These are phyloP conservation scores for Forbesichthys agassizii DNA, from an alignment of 2,113 vertebrate species.

Conservation along the genomic window DNA sequence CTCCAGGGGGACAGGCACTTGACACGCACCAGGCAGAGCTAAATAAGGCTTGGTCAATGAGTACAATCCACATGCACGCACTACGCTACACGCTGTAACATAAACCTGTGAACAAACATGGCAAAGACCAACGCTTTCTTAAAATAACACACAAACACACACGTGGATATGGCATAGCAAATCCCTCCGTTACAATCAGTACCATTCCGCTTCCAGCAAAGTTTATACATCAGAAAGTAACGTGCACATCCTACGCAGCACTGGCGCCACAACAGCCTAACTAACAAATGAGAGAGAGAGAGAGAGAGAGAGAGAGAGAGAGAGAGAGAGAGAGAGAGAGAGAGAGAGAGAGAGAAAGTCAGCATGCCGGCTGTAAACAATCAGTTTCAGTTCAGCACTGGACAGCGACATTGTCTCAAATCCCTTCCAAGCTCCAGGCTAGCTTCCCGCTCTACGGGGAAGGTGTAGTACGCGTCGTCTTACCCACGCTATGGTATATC, in stretches of 20 bases:
- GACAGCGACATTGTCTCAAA: constrained; percentile 12
- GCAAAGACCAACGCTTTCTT: constrained; percentile 2
- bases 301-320: too few relatives aligned
- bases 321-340: too few relatives aligned
- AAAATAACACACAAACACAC: constrained; percentile 9
- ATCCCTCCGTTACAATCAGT: not conserved
- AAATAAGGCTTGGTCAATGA: constrained; percentile 64
- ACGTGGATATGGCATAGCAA: constrained; percentile 14
- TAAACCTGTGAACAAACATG: constrained; percentile 7
- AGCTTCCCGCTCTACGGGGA: constrained; percentile 35
- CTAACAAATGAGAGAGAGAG: not conserved
- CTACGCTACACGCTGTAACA: not conserved
- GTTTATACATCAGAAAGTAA: constrained; percentile 49
- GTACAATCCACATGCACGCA: constrained; percentile 31
- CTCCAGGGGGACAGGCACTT: constrained; percentile 59
- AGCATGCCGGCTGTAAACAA: constrained; percentile 2
- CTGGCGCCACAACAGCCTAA: constrained; percentile 3
- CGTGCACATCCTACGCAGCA: constrained; percentile 20
- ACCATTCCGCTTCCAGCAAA: constrained; percentile 35
- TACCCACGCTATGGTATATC: constrained; percentile 72
- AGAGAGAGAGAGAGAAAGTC: not conserved
- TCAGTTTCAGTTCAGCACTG: constrained; percentile 11
- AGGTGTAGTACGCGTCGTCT: constrained; percentile 60
- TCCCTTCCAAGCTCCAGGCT: constrained; percentile 12
- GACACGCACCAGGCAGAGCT: constrained; percentile 42